phyloP scores from a whole-genome alignment of 2,888 invertebrate species.

The Aphidoletes aphidimyza region DNA sequence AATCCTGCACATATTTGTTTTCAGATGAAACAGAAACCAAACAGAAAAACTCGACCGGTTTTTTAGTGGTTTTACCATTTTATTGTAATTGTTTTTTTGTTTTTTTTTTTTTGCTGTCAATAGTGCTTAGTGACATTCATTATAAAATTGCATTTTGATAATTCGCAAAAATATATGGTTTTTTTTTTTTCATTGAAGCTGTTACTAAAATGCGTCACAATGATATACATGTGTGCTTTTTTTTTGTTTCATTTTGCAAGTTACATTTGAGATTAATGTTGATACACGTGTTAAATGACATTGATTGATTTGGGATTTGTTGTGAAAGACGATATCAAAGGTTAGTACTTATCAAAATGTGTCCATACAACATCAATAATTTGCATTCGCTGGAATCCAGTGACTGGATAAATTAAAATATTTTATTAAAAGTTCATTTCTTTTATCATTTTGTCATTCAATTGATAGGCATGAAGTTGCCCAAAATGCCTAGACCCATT shows the following conservation, averaged over 20 bases:
- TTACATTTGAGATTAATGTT: neutral
- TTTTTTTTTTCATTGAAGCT: neutral
- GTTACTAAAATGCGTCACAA: too few relatives aligned
- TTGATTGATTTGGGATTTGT: neutral
- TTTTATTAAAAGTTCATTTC: too few relatives aligned
- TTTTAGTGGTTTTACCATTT: slow-evolving; percentile 8
- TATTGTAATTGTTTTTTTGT: too few relatives aligned
- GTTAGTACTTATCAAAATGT: too few relatives aligned
- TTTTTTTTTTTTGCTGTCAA: neutral
- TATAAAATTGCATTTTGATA: neutral
- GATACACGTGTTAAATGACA: neutral
- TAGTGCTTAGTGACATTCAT: slow-evolving; percentile 11
- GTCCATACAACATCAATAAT: too few relatives aligned
- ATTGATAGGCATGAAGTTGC: too few relatives aligned
- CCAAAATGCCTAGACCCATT: too few relatives aligned
- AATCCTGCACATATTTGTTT: neutral
- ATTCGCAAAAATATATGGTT: neutral
- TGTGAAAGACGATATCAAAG: neutral
- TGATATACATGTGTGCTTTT: too few relatives aligned
- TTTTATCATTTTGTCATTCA: too few relatives aligned
- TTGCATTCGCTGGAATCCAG: too few relatives aligned
- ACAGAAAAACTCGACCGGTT: too few relatives aligned
- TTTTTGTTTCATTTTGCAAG: neutral
- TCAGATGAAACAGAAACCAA: neutral
- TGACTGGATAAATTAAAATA: too few relatives aligned